Evolutionary conservation across 2,888 invertebrate genomes (phyloP).

Genomic region (Marronus borbonicus): DNA sequence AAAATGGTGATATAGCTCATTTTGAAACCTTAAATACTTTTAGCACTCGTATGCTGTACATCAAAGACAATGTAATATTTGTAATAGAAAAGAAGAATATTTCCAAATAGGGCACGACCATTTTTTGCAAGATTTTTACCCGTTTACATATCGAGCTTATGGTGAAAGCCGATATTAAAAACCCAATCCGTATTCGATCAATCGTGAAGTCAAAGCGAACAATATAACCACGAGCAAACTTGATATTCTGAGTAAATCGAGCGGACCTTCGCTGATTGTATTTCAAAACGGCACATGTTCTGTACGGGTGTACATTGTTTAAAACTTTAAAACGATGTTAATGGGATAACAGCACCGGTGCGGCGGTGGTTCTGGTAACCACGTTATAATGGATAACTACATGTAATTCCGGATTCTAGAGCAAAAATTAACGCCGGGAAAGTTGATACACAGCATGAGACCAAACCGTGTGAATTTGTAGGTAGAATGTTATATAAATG

Average conservation of each 20-base stretch:
- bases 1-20: background rate
- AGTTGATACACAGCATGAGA: constrained; percentile 67
- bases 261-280: constrained; percentile 39
- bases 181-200: constrained; percentile 37
- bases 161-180: constrained; percentile 17
- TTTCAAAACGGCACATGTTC: constrained; percentile 39
- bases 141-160: constrained; percentile 24
- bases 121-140: background rate
- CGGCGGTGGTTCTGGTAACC: constrained; percentile 9
- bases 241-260: constrained; percentile 41
- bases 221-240: constrained; percentile 32
- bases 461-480: background rate
- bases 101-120: background rate
- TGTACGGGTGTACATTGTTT: constrained; percentile 30
- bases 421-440: constrained; percentile 71
- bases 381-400: constrained; percentile 18
- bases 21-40: background rate
- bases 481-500: background rate
- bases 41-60: background rate
- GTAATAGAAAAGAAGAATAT: background rate
- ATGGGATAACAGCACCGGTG: background rate
- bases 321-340: constrained; percentile 10
- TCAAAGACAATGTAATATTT: background rate
- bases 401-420: constrained; percentile 66
- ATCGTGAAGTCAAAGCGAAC: constrained; percentile 24